These are phyloP conservation scores for Drosophila paucipuncta DNA, from an alignment of 2,888 invertebrate genomes.

Conservation along the genomic window DNA sequence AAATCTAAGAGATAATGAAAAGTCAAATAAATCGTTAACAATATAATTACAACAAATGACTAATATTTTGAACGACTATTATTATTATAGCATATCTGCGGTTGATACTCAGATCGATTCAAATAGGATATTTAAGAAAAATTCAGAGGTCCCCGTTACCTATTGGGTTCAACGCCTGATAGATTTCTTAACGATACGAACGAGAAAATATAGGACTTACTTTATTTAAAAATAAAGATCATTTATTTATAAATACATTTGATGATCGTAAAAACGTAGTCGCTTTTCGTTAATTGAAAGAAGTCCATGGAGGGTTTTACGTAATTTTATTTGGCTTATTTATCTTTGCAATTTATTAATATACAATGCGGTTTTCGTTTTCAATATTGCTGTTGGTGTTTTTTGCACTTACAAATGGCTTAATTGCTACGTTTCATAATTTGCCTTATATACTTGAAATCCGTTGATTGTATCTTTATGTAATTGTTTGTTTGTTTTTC, in stretches of 20 bases:
- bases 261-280: background rate
- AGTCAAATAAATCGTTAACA: constrained; percentile 29
- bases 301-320: constrained; percentile 4
- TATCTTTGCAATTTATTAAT: constrained; percentile 69
- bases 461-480: constrained; percentile 62
- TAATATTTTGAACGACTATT: background rate
- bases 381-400: constrained; percentile 64
- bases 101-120: background rate
- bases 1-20: constrained; percentile 52
- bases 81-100: background rate
- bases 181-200: background rate
- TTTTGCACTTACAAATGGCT: constrained; percentile 71
- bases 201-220: background rate
- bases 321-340: constrained; percentile 74
- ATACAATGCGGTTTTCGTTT: constrained; percentile 60
- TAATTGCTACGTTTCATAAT: constrained; percentile 57
- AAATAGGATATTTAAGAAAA: background rate
- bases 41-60: background rate
- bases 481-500: constrained; percentile 15
- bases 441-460: constrained; percentile 65
- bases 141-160: background rate
- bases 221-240: background rate
- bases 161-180: background rate
- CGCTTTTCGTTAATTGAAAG: background rate
- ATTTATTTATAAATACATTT: background rate